Evolutionary conservation across 2,113 vertebrate species (phyloP).

Genomic region (Channa maculata): DNA sequence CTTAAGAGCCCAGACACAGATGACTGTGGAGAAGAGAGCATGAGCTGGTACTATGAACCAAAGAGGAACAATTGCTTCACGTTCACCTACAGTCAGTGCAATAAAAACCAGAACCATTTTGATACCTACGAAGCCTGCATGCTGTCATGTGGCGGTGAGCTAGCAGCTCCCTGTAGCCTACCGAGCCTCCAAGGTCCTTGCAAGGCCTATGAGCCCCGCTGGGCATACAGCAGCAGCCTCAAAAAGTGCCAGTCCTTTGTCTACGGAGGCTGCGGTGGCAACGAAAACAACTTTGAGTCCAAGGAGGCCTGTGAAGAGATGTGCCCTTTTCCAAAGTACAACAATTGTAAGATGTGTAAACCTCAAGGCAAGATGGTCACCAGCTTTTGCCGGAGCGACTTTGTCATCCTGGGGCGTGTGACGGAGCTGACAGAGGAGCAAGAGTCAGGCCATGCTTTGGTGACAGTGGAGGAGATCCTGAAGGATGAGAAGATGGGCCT

Average conservation of each 20-base stretch:
- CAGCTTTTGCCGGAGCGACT: conserved; percentile 96
- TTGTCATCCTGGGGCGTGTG: conserved; percentile 93
- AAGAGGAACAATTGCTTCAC: conserved; percentile 97
- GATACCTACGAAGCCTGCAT: conserved; percentile 91
- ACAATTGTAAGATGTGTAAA: conserved; percentile 92
- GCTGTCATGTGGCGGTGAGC: conserved; percentile 90
- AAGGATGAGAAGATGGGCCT: conserved; percentile 99
- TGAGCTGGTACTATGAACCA: conserved; percentile 94
- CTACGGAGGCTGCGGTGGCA: conserved; percentile 94
- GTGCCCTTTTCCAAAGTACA: conserved; percentile 92
- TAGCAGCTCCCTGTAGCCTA: conserved; percentile 89
- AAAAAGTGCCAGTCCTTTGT: conserved; percentile 97
- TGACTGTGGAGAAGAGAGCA: conserved; percentile 93
- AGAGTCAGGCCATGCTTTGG: conserved; percentile 91
- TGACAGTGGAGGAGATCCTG: conserved; percentile 94
- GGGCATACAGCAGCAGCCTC: conserved; percentile 90
- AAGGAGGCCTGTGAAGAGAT: conserved; percentile 94
- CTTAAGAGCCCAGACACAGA: conserved; percentile 90
- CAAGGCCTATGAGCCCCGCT: conserved; percentile 93
- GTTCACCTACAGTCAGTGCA: conserved; percentile 94
- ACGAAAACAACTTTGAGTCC: conserved; percentile 97
- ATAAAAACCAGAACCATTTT: conserved; percentile 94
- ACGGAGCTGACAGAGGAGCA: conserved; percentile 93
- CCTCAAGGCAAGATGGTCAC: conserved; percentile 93
- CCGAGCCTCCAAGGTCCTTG: conserved; percentile 94